A percentile compares a stretch with the other conserved stretches of the same genome.
Conservation (phyloP, 2,888 invertebrate species). For the Eupeodes latifasciatus region DNA sequence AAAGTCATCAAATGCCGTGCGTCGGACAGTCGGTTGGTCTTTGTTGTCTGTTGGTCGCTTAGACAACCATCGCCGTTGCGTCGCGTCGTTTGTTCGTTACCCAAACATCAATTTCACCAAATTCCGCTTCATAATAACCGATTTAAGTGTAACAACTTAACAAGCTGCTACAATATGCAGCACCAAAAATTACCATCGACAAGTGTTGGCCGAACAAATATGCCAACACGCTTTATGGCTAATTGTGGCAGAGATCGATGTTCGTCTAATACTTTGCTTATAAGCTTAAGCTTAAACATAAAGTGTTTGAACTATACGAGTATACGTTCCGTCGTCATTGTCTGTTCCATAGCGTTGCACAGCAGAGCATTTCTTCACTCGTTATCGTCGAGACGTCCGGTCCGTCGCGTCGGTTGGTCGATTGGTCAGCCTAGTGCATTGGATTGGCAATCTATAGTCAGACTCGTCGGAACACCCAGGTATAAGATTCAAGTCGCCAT, state of each 20-base stretch:
- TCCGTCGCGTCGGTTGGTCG: neutral
- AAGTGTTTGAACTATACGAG: conserved; percentile 41
- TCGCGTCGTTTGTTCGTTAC: neutral
- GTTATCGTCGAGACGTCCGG: conserved; percentile 1
- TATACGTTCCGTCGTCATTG: neutral
- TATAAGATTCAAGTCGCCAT: conserved; percentile 19
- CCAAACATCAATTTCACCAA: conserved; percentile 45
- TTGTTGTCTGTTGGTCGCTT: too few species aligned
- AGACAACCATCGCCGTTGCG: too few species aligned
- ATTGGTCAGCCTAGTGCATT: neutral
- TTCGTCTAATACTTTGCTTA: conserved; percentile 22
- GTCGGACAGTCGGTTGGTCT: neutral
- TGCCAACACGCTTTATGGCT: conserved; percentile 74
- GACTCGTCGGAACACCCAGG: conserved; percentile 28
- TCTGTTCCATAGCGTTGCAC: neutral
- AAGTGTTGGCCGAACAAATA: conserved; percentile 72
- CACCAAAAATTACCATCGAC: conserved; percentile 69
- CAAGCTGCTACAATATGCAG: conserved; percentile 35
- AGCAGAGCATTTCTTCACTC: conserved; percentile 29
- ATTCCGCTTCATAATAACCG: conserved; percentile 51
- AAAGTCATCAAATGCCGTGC: conserved; percentile 66
- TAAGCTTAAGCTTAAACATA: conserved; percentile 27
- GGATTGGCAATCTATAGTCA: conserved; percentile 20
- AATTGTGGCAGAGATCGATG: conserved; percentile 72
- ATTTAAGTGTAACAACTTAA: conserved; percentile 60